Evolutionary conservation across 2,797 vertebrate species (phyloP), one percentile per base, ranked within the genome.

Genomic region (Molossus alvarezi): DNA sequence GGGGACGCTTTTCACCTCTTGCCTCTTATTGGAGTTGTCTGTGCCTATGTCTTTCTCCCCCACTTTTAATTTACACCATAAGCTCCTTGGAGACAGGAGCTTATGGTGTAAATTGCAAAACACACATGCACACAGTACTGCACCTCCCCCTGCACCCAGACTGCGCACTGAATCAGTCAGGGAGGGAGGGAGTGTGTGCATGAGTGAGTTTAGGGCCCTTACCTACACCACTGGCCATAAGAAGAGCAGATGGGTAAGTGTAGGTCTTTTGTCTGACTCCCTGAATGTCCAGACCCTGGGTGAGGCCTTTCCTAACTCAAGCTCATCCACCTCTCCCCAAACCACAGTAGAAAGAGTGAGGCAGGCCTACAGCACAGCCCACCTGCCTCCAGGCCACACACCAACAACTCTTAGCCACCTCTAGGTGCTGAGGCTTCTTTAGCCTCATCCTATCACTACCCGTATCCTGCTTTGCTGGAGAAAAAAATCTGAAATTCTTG

Each of bases 31-130:
- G 76, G n/a, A 73, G 77, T 64, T 55, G 13, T 62, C 76, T 58
- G 17, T 13, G 3, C 15, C 0, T 18, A 1, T 37, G 48, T 12
- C 58, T 94, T 69, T 77, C 86, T 77, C 71, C 33, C 45, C 60
- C 33, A 18, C 45, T 72, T 94, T 89, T 88, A 73, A 88, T 92
- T 82, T 67, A 72, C n/a, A 71, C 77, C 33, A 41, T 29, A 60
- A 88, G 51, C 69, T 76, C 51, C 51, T 69, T 12, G 18, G 27
- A 6, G 51, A 65, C n/a, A 72, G 60, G 76, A 85, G 76, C 23
- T 62, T 48, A 18, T 37, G 65, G 91, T 65, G 25, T 33, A 53
- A 33, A 55, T 60, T 41, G 20, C 41, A 69, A 64, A 45, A 69
- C 33, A 23, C 75, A n/a, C 23, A 11, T 2, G 33, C 23, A 67